These are phyloP conservation scores for Bettongia penicillata DNA, from an alignment of 2,113 vertebrate genomes.

Conservation along the genomic window DNA sequence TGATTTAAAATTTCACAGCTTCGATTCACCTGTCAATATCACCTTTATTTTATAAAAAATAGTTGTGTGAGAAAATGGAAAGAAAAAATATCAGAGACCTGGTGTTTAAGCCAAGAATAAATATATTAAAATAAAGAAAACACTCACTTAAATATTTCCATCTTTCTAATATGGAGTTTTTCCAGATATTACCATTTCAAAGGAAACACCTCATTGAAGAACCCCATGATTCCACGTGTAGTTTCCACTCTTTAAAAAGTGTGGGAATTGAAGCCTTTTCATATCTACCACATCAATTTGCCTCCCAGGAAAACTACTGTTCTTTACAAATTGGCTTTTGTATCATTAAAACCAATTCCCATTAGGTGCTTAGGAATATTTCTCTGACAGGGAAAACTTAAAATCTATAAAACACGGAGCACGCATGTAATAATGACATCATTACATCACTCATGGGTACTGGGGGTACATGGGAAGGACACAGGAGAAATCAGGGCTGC, in stretches of 20 bases:
- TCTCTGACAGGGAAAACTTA: constrained; percentile 64
- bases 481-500: constrained; percentile 57
- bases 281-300: constrained; percentile 62
- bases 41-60: constrained; percentile 66
- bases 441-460: constrained; percentile 60
- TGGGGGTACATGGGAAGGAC: constrained; percentile 72
- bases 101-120: constrained; percentile 80
- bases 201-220: constrained; percentile 75
- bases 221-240: constrained; percentile 55
- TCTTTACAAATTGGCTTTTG: constrained; percentile 75
- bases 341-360: constrained; percentile 76
- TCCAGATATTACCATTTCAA: constrained; percentile 69
- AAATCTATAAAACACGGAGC: constrained; percentile 65
- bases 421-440: constrained; percentile 69
- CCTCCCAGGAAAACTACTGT: constrained; percentile 71
- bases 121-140: constrained; percentile 74
- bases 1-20: constrained; percentile 75
- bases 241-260: constrained; percentile 70
- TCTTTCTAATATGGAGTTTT: constrained; percentile 72
- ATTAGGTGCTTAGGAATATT: constrained; percentile 75
- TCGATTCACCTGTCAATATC: constrained; percentile 69
- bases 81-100: constrained; percentile 54
- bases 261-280: constrained; percentile 71
- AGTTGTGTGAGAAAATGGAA: not conserved
- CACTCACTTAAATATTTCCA: constrained; percentile 70